Evolutionary conservation across 2,888 invertebrate genomes (phyloP), one percentile per base, ranked within the genome.

Genomic region (Aproaerema taeniolella): DNA sequence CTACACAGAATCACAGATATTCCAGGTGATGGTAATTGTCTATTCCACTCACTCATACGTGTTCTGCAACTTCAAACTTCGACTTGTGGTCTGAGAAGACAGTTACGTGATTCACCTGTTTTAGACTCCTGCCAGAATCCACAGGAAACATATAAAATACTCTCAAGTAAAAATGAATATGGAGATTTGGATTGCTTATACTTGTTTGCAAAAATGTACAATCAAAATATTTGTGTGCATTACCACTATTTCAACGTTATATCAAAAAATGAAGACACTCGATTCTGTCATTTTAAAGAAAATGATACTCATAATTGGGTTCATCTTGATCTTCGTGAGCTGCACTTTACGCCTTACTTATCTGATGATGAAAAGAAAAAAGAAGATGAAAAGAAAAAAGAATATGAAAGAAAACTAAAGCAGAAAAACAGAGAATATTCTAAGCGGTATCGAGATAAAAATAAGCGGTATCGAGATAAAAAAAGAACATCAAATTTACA

Each of bases 171-270:
- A 6, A 20, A 20, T 20, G 20, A 20, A 6, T 20, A 49, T 41
- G 62, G 62, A 58, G 58, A 60, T 56, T 57, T 64, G 56, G 50
- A 61, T 58, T 58, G 57, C 56, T 55, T 61, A 39, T 59, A 60
- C 47, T 53, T 63, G 42, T 61, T 62, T 32, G 32, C 61, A 50
- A 65, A 60, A 58, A 55, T 50, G 15, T 61, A 60, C 58, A 55
- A 54, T 61, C 58, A 62, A 63, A 61, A 65, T 57, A 35, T 64
- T 58, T 63, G 60, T 55, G 61, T 63, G 36, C 61, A 63, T 61
- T 60, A 56, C 43, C 38, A 31, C 35, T 57, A 25, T 57, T 57
- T 38, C 53, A 58, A 58, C 55, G 35, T 55, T 51, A 55, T 32
- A 53, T 40, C 58, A 55, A 56, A 4, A 26, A 58, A 56, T 53